Evolutionary conservation across 2,888 invertebrate species (phyloP), one percentile per base, ranked within the genome.

Genomic region (Agapetus fuscipes): DNA sequence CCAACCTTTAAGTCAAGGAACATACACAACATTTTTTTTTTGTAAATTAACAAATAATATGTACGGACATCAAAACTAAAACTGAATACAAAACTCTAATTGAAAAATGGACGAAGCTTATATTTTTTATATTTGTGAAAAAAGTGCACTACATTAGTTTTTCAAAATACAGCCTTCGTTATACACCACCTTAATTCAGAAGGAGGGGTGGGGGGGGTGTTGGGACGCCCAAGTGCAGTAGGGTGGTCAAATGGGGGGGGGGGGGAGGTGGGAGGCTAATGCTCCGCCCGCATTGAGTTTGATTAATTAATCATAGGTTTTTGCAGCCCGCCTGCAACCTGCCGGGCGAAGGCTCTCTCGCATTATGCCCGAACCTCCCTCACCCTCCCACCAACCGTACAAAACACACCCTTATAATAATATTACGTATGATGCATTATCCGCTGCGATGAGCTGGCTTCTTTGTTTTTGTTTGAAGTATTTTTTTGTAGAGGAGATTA

Each of bases 271-370:
- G 25, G 34, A 37, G 34, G 30, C 34, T 34, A 41, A 41, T 37
- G 39, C 39, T 20, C 20, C 35, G 39, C 37, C 40, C 40, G 40
- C 44, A 44, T 44, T 37, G 44, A 44, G 45, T 41, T 46, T 43
- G 43, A 46, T 46, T 46, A 46, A 46, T 46, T 46, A 46, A 46
- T 46, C 46, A 46, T 43, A 43, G 40, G 41, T 46, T 46, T 46
- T 46, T 43, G 43, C 40, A 31, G 34, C 41, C 36, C 44, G 37
- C 34, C 34, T 41, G 34, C 41, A 44, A 25, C 32, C 32, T 33
- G 36, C 32, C 31, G 30, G 27, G 31, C 30, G 25, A n/a, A n/a
- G n/a, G n/a, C n/a, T n/a, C n/a, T n/a, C n/a, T n/a, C n/a, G n/a
- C n/a, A 17, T 27, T n/a, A 10, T 12, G 16, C 30, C 20, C 12